phyloP scores from a whole-genome alignment of 2,797 vertebrate genomes.

The Etheostoma perlongum region DNA sequence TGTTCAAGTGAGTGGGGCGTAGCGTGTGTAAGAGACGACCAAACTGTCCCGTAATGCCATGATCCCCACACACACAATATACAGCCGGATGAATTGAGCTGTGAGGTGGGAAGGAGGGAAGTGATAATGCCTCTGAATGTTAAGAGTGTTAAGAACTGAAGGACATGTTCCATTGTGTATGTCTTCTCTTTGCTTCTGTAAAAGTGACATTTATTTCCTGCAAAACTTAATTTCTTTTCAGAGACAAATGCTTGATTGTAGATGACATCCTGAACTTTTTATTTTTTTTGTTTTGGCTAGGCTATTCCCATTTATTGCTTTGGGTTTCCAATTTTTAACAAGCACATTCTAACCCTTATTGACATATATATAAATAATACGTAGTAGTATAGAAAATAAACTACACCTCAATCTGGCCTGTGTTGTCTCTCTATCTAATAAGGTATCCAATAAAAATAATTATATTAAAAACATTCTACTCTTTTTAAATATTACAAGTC shows the following conservation, averaged over 20 bases:
- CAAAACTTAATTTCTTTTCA: background rate
- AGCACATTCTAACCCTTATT: background rate
- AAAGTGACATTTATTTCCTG: background rate
- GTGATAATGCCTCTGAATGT: slow-evolving; percentile 1
- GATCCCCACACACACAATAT: slow-evolving; percentile 3
- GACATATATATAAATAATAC: background rate
- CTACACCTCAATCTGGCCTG: background rate
- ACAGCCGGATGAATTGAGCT: slow-evolving; percentile 9
- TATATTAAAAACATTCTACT: background rate
- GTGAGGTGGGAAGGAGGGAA: background rate
- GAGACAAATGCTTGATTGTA: background rate
- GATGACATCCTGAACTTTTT: background rate
- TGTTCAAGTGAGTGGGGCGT: slow-evolving; percentile 12
- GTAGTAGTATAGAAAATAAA: background rate
- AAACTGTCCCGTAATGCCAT: slow-evolving; percentile 12
- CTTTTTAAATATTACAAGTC: too few species aligned
- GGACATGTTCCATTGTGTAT: background rate
- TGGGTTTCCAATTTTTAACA: background rate
- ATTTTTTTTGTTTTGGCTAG: background rate
- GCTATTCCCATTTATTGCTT: background rate
- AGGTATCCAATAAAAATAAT: too few species aligned
- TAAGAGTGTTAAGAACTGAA: background rate
- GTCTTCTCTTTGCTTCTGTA: background rate
- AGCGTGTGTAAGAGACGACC: background rate
- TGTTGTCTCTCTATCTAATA: background rate